phyloP scores from a whole-genome alignment of 2,113 vertebrate species.

The Hyperopisus bebe region DNA sequence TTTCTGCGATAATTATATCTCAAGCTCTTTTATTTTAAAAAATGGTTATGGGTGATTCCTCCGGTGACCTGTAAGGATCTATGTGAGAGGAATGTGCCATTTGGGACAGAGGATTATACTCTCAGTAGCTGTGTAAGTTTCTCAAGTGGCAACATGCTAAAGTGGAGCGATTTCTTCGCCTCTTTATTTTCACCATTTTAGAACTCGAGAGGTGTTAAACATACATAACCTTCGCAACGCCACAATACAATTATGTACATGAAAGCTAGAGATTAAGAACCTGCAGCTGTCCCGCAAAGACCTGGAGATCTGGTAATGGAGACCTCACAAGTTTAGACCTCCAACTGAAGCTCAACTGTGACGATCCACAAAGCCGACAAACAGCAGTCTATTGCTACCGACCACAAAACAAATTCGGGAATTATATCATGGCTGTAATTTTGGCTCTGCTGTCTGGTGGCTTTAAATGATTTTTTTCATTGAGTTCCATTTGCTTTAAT shows the following conservation, averaged over 20 bases:
- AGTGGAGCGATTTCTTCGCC: not conserved
- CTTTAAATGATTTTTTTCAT: not conserved
- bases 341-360: constrained; percentile 15
- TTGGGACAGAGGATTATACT: too few relatives aligned
- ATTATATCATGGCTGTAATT: not conserved
- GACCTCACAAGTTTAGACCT: not conserved
- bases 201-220: too few relatives aligned
- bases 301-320: not conserved
- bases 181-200: not conserved
- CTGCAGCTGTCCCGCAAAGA: not conserved
- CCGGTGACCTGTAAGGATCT: too few relatives aligned
- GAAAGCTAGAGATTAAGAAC: constrained; percentile 46
- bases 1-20: too few relatives aligned
- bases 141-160: not conserved
- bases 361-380: constrained; percentile 43
- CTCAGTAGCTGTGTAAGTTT: not conserved
- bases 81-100: too few relatives aligned
- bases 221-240: constrained; percentile 41
- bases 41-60: too few relatives aligned
- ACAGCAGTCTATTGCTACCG: not conserved
- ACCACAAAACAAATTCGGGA: not conserved
- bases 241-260: constrained; percentile 48
- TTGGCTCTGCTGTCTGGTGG: not conserved
- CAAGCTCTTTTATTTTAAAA: too few relatives aligned
- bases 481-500: not conserved